These are phyloP conservation scores for Smutsia temminckii DNA, from an alignment of 2,797 vertebrate species.

Conservation along the genomic window DNA sequence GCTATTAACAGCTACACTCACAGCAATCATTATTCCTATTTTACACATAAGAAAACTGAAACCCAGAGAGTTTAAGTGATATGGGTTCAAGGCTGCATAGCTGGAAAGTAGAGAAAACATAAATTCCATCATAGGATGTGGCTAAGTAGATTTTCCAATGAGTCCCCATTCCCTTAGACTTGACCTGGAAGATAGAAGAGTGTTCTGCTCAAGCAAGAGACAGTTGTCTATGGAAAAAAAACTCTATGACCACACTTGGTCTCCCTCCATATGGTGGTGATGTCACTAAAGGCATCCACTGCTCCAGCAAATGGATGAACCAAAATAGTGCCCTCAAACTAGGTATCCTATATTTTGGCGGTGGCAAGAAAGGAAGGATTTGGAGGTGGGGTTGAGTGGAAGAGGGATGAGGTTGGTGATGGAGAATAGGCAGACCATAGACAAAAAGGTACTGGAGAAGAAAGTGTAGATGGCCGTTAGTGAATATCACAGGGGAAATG, in stretches of 20 bases:
- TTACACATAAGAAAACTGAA: neutral
- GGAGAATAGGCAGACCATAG: neutral
- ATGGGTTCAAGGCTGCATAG: neutral
- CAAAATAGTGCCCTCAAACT: neutral
- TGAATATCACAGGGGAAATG: neutral
- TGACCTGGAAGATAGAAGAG: neutral
- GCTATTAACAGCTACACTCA: slow-evolving; percentile 68
- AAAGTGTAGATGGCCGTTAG: neutral
- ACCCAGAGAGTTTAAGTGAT: neutral
- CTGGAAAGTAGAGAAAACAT: neutral
- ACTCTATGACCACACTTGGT: neutral
- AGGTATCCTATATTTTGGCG: neutral
- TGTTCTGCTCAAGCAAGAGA: neutral
- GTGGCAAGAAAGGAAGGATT: neutral
- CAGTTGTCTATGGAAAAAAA: neutral
- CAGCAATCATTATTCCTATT: neutral
- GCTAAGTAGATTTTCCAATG: neutral
- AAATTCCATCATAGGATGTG: fast-evolving
- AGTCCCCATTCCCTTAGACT: neutral
- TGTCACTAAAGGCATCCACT: neutral
- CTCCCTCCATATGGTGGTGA: neutral
- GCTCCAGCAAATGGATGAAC: neutral
- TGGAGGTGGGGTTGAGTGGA: neutral
- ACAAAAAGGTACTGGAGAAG: neutral
- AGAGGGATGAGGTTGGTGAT: neutral